Conservation (phyloP, 2,797 vertebrate species). For the Bufotes viridis region DNA sequence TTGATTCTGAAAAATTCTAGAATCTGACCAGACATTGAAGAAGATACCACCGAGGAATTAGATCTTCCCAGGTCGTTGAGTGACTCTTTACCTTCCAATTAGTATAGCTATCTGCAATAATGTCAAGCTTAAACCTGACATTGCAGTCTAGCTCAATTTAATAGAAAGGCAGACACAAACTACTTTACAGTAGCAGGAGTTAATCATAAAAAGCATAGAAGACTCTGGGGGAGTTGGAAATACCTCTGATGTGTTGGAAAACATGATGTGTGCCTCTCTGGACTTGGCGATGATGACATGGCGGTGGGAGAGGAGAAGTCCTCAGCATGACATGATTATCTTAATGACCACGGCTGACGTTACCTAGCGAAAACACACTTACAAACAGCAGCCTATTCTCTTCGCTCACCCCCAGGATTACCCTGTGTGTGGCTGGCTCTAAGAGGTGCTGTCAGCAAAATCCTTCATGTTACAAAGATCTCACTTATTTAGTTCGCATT, state of each 20-base stretch:
- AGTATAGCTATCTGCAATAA: not conserved
- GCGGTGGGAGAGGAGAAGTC: slow-evolving; percentile 38
- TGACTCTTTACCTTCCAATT: no score
- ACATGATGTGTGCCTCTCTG: slow-evolving; percentile 34
- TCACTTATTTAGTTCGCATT: slow-evolving; percentile 43
- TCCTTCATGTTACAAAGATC: slow-evolving; percentile 49
- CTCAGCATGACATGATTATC: slow-evolving; percentile 55
- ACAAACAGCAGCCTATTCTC: slow-evolving; percentile 59
- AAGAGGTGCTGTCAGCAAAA: slow-evolving; percentile 59
- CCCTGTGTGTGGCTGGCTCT: slow-evolving; percentile 50
- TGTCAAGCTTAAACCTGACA: not conserved
- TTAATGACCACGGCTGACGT: slow-evolving; percentile 56
- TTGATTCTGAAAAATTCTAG: not conserved
- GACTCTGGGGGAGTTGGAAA: slow-evolving; percentile 43
- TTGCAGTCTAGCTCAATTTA: not conserved
- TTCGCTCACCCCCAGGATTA: slow-evolving; percentile 33
- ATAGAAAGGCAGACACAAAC: not conserved
- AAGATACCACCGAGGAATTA: not conserved
- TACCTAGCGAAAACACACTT: slow-evolving; percentile 59
- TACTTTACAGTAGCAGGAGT: not conserved
- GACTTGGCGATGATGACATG: slow-evolving; percentile 50
- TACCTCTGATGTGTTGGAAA: slow-evolving; percentile 36
- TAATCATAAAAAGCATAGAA: not conserved
- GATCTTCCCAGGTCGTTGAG: not conserved
- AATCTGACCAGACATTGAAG: not conserved